Base-by-base conservation (phyloP, 2,888 invertebrate genomes). In the Eretmocerus hayati region DNA sequence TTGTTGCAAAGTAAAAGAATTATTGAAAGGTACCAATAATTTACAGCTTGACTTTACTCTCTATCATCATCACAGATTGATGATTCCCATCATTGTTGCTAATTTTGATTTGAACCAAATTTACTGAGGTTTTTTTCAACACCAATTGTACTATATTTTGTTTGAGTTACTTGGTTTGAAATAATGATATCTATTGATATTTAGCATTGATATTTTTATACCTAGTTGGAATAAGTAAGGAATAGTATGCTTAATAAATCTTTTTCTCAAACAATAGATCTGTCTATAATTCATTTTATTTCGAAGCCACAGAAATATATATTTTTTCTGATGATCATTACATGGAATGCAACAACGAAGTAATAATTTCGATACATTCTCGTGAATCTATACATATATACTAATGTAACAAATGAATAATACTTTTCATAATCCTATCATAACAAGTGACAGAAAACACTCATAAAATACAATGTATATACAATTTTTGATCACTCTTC, bases 391-490 rank as follows among this genome's bases (percentile, higher is more conserved):
- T 48, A 46, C 33, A 43, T 42, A 48, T 47, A 48, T 43, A 48
- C 40, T 35, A 41, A 42, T 44, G 15, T 9, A 4, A 9, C 35
- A 35, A 43, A 46, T 46, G 37, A 16, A 46, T 45, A 50, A 53
- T 43, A 50, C 42, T 45, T 50, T 36, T 45, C 21, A 30, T 42
- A 36, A 44, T 43, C 40, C 26, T 32, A 26, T 35, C 36, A 44
- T 48, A 37, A 46, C 38, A 31, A 48, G 33, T 46, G 39, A 48
- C 16, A 46, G 43, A 19, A 46, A 48, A 43, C 26, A 48, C 46
- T 43, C 22, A 50, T 48, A 55, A 53, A 41, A 52, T 56, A 54
- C 43, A 57, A n/a, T n/a, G n/a, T 53, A 57, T 58, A 55, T 58
- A 52, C 49, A 52, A 30, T 22, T 40, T 52, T 38, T 15, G 15